Evolutionary conservation across 2,797 vertebrate genomes (phyloP), one percentile per base, ranked within the genome.

Genomic region (Hippopotamyrus pictus): DNA sequence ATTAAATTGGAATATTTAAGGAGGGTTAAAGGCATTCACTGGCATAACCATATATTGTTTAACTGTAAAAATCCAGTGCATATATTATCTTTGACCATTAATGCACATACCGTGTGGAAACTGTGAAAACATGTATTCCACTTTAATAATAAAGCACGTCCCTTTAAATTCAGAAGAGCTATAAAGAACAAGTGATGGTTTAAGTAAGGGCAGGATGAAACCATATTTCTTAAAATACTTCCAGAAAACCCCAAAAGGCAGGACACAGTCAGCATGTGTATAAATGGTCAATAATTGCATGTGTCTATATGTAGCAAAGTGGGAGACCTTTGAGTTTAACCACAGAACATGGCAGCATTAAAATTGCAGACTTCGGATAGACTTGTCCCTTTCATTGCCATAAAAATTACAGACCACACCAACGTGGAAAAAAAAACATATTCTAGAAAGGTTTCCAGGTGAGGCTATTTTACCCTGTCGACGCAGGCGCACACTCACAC

Each of bases 281-380:
- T 89, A 89, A 89, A 86, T 86, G 44, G 22, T 73, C 82, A 50
- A 86, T 89, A 87, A 89, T 89, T 89, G 62, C 33, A 89, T 86
- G 89, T 89, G 84, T 86, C 89, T 89, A 89, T 86, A 89, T 73
- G 57, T 62, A 89, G 89, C 44, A 17, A 17, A 73, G 89, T 73
- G 29, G 46, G 54, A 84, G 84, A n/a, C 51, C 48, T 89, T 54
- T 69, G 84, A 89, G 84, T n/a, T 62, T 19, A 89, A 44, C 89
- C 89, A 53, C 84, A 89, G n/a, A 86, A 86, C 59, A 89, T 85
- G 59, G 83, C 59, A 83, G 73, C 83, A 87, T 86, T 50, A 86
- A 83, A 86, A 73, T 57, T 73, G 65, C 29, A 65, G 84, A 69
- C 48, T 76, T 46, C 6, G 29, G 6, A 46, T 46, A 44, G 76